Evolutionary conservation across 2,113 vertebrate genomes (phyloP), one percentile per base, ranked within the genome.

Genomic region (Gambusia affinis): DNA sequence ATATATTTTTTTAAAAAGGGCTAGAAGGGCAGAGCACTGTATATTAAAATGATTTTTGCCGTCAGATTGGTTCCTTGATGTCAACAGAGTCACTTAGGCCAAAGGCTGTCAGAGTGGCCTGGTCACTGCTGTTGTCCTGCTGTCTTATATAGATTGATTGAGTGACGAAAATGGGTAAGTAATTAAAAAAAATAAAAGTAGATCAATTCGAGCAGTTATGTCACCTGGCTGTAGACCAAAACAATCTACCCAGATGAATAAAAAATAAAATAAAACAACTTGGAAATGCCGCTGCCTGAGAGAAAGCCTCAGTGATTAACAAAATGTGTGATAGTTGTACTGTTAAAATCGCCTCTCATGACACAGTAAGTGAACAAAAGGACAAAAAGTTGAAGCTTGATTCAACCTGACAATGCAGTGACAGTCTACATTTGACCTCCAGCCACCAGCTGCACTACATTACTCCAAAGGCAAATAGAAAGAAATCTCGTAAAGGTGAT

Each of bases 241-340:
- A 66, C 66, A 73, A 79, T 79, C 79, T 79, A 79, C 67, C 68
- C 57, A 64, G 4, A 61, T 29, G 51, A 37, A 57, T 30, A 78
- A 84, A 84, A 85, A 29, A 85, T 29, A 83, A 29, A 85, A 19
- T 66, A 69, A 17, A 47, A 74, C 64, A 69, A 64, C 1, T 17
- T 76, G 12, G 27, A n/a, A 67, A 73, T 87, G 67, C 66, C 61
- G 75, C 75, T 71, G 61, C 79, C 22, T 70, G 35, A 27, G 64
- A 12, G 64, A 65, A 39, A 12, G 4, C 35, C 12, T 64, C 31
- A 35, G 2, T 27, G 24, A 66, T 66, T 24, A 66, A 66, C 64
- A 66, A 7, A 42, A 39, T 35, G 27, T 1, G 11, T 39, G 64
- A 65, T 24, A 12, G 33, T 27, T 65, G 24, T 42, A 27, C 64